These are phyloP conservation scores for Irena cyanogastra DNA, from an alignment of 2,113 vertebrate genomes.

Conservation along the genomic window DNA sequence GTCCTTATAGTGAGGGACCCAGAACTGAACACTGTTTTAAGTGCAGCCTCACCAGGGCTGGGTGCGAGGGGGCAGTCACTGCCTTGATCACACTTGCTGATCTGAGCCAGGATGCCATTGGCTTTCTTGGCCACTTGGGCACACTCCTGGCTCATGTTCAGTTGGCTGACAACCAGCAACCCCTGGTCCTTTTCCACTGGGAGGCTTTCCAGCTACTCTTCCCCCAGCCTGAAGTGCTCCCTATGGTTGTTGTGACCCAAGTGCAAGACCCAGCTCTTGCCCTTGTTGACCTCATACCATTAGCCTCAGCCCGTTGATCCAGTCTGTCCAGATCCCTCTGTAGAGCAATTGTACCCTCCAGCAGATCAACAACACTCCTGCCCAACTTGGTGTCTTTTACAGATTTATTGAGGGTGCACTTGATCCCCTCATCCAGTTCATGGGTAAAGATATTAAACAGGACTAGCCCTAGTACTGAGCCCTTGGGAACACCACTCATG, in stretches of 20 bases:
- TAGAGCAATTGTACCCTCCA: background rate
- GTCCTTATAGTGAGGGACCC: background rate
- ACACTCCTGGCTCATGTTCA: background rate
- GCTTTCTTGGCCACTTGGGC: background rate
- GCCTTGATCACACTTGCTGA: background rate
- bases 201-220: background rate
- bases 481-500: background rate
- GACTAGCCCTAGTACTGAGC: background rate
- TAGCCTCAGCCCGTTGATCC: accelerated
- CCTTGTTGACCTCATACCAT: background rate
- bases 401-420: background rate
- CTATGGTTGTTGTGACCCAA: background rate
- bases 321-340: background rate
- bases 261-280: background rate
- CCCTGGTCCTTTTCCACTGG: background rate
- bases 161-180: background rate
- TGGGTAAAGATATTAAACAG: background rate
- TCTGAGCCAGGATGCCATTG: background rate
- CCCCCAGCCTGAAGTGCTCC: too few species aligned
- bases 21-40: background rate
- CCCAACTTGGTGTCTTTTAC: background rate
- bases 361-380: background rate
- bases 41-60: background rate
- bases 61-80: background rate
- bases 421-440: background rate